Base-by-base conservation (phyloP, 2,888 invertebrate species). In the Apamea sordens region DNA sequence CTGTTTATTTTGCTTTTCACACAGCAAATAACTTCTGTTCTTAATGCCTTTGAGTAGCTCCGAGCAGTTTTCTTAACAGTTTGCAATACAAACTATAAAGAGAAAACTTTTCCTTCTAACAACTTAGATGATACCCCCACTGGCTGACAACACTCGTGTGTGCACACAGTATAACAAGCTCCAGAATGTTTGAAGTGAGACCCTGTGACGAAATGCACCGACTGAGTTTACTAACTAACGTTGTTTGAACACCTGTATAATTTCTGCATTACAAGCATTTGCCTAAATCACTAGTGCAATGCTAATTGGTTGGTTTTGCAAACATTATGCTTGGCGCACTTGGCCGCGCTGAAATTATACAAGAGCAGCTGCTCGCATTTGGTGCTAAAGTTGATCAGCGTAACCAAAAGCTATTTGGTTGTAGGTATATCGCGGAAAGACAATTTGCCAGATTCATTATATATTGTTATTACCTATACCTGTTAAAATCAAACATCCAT, bases 211-310 rank as follows among this genome's bases (percentile, higher is more conserved):
- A 81, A 73, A 79, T 73, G 32, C 73, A 70, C 41, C 65, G 32
- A 73, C 63, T 75, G 24, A 61, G 36, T 47, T 77, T 77, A 36
- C 32, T 21, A 71, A 80, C 77, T 72, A 77, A 80, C 67, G 28
- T 83, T 65, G 53, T 47, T 76, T 71, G 63, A 77, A 79, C 76
- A 79, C 44, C n/a, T 59, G 74, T 36, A 74, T 80, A 80, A 83
- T 76, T 84, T 80, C 41, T 73, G 67, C 59, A 73, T 76, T 79
- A 81, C 82, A 81, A 84, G 75, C 70, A 84, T 83, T 83, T 24
- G 70, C 36, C 36, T 36, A 36, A 36, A 36, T 36, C 36, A 36
- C 70, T n/a, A 36, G 6, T 36, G 18, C 50, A 50, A 41, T 15
- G 50, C 18, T 79, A 70, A 76, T 78, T 82, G 70, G 67, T 56